Percentiles rank a stretch among this genome's conserved stretches.
These are phyloP conservation scores for Cistogaster globosa DNA, from an alignment of 2,888 invertebrate species.

Conservation along the genomic window DNA sequence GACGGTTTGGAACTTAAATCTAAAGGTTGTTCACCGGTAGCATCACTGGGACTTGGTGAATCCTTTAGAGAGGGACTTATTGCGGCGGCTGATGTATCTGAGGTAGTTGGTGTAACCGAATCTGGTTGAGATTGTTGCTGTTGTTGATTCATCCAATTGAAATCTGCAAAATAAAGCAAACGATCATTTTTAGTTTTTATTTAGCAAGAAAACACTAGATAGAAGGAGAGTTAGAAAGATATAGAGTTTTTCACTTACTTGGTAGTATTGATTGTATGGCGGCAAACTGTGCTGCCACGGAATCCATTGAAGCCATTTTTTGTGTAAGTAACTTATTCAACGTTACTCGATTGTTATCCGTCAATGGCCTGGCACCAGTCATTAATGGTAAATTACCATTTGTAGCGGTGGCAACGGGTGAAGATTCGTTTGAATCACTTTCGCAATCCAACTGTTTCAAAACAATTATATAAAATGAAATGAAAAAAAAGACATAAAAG, in stretches of 20 bases:
- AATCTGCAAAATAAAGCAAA: slow-evolving; percentile 54
- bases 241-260: slow-evolving; percentile 73
- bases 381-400: slow-evolving; percentile 69
- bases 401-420: slow-evolving; percentile 59
- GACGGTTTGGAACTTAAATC: slow-evolving; percentile 93
- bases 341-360: slow-evolving; percentile 72
- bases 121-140: slow-evolving; percentile 77
- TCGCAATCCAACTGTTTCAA: slow-evolving; percentile 85
- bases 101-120: slow-evolving; percentile 82
- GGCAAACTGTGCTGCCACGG: slow-evolving; percentile 88
- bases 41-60: slow-evolving; percentile 84
- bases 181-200: neutral
- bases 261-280: slow-evolving; percentile 84
- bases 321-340: slow-evolving; percentile 79
- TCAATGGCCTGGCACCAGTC: slow-evolving; percentile 83
- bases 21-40: slow-evolving; percentile 89
- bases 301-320: slow-evolving; percentile 86
- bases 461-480: neutral
- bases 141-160: slow-evolving; percentile 74
- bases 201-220: neutral
- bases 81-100: slow-evolving; percentile 81
- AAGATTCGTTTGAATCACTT: slow-evolving; percentile 85
- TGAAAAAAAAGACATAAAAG: neutral
- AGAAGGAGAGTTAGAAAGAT: neutral
- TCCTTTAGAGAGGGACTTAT: slow-evolving; percentile 82